A percentile compares a stretch with the other conserved stretches of the same genome.
Conservation (phyloP, 1,140 invertebrate genomes). For the Drosophila arawakana region DNA sequence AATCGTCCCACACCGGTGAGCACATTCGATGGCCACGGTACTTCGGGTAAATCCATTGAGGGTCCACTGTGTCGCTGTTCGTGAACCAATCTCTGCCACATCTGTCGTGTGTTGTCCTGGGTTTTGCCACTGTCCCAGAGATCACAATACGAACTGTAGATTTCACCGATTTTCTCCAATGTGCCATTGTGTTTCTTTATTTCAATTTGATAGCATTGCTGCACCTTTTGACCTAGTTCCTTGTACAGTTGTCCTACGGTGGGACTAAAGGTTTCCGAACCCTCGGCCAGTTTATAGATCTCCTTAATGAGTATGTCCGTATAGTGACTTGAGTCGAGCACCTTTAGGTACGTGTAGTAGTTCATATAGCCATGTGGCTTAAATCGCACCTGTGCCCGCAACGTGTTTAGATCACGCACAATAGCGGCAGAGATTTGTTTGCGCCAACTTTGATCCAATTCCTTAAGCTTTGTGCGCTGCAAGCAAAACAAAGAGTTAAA, state of each 20-base stretch:
- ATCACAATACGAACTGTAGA: conserved; percentile 90
- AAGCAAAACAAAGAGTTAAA: neutral
- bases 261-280: conserved; percentile 92
- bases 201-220: conserved; percentile 87
- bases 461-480: conserved; percentile 86
- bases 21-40: conserved; percentile 88
- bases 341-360: conserved; percentile 91
- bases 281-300: conserved; percentile 88
- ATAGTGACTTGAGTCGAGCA: conserved; percentile 88
- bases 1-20: conserved; percentile 90
- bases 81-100: conserved; percentile 89
- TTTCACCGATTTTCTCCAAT: conserved; percentile 87
- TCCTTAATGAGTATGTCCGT: conserved; percentile 88
- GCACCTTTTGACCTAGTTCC: conserved; percentile 88
- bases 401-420: conserved; percentile 87
- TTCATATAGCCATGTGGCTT: conserved; percentile 79
- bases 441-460: conserved; percentile 89
- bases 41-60: conserved; percentile 87
- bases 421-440: conserved; percentile 87
- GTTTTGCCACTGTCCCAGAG: conserved; percentile 87
- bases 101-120: conserved; percentile 88
- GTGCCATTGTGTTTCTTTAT: conserved; percentile 88
- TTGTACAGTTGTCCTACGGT: conserved; percentile 87
- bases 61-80: conserved; percentile 86
- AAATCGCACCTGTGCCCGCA: conserved; percentile 85